phyloP scores from a whole-genome alignment of 30 jellyfish, hydroid and myxozoan species.

The Turritopsis dohrnii region DNA sequence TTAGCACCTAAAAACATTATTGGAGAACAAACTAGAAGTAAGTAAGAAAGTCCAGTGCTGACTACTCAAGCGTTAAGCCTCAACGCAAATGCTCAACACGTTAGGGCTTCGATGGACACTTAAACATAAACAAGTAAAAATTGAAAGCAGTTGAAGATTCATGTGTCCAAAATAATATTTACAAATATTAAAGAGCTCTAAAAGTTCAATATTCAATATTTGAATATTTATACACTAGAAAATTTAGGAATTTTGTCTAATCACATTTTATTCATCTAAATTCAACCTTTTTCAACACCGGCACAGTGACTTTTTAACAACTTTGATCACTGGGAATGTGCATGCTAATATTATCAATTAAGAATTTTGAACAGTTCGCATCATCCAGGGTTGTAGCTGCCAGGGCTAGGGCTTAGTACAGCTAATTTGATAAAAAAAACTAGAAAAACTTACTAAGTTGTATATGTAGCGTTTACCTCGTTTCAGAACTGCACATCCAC shows the following conservation, averaged over 20 bases:
- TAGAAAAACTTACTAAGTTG: not conserved
- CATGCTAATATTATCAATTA: no score
- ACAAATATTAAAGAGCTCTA: not conserved
- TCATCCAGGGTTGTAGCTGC: not conserved
- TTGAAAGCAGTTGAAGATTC: no score
- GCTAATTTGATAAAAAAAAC: not conserved
- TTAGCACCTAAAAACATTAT: not conserved
- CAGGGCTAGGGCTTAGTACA: no score
- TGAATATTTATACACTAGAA: not conserved
- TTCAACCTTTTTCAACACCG: no score
- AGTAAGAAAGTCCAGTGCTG: no score
- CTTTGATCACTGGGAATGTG: not conserved
- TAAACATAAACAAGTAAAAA: no score
- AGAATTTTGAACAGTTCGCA: not conserved
- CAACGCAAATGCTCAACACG: not conserved
- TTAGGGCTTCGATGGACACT: not conserved
- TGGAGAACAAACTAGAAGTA: no score
- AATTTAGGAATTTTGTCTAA: not conserved
- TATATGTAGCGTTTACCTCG: not conserved
- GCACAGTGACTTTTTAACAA: not conserved
- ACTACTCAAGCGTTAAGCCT: not conserved
- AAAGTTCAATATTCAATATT: no score
- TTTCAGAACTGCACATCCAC: constrained; percentile 14
- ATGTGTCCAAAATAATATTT: no score
- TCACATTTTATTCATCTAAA: not conserved